These are phyloP conservation scores for Pararge aegeria DNA, from an alignment of 1,140 invertebrate species.

Conservation along the genomic window DNA sequence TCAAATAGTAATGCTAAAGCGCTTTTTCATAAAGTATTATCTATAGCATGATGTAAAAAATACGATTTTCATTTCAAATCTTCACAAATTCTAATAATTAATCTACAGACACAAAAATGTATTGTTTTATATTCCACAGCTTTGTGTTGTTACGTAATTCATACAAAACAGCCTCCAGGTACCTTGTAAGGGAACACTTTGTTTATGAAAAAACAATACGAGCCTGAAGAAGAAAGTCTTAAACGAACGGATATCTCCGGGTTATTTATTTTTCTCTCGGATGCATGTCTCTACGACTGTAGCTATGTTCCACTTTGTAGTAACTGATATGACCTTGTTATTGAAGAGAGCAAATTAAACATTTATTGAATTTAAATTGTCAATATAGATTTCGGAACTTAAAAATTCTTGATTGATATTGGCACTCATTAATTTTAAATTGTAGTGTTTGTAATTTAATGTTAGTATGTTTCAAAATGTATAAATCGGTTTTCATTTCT, in stretches of 20 bases:
- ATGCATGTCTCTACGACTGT: slow-evolving; percentile 35
- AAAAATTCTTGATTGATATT: no score
- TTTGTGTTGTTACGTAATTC: slow-evolving; percentile 23
- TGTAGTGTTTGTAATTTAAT: no score
- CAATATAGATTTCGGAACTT: no score
- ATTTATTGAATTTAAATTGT: not conserved
- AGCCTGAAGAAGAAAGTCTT: slow-evolving; percentile 32
- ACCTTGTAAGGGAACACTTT: slow-evolving; percentile 33
- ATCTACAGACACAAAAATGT: not conserved
- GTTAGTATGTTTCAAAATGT: no score
- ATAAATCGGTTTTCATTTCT: no score
- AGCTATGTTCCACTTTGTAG: slow-evolving; percentile 24
- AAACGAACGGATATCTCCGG: slow-evolving; percentile 34
- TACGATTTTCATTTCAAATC: no score
- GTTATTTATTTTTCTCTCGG: slow-evolving; percentile 44
- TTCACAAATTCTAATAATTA: not conserved
- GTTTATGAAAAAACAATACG: slow-evolving; percentile 39
- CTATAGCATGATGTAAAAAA: no score
- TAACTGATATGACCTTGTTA: not conserved
- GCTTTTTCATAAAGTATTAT: no score
- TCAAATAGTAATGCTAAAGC: no score
- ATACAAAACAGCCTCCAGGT: slow-evolving; percentile 23
- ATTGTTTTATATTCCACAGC: slow-evolving; percentile 1
- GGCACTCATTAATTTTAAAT: no score
- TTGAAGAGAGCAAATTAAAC: not conserved